A percentile compares a stretch with the other conserved stretches of the same genome.
Evolutionary conservation across 2,797 vertebrate genomes (phyloP).

Genomic region (Tenualosa thibaudeaui): DNA sequence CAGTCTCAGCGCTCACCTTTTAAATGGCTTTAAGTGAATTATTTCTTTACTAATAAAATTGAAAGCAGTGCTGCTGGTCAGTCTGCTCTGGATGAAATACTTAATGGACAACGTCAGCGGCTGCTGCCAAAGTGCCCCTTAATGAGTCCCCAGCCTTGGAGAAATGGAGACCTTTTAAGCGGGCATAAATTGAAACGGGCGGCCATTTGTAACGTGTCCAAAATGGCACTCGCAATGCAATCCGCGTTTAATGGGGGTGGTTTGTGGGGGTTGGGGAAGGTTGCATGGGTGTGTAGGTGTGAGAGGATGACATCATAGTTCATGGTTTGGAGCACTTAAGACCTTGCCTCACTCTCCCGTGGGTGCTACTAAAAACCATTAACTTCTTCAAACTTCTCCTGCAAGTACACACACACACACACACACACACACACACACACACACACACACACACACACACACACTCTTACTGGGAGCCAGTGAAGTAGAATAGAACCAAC

Average conservation of each 20-base stretch:
- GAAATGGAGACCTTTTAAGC: constrained; percentile 53
- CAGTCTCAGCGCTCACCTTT: neutral
- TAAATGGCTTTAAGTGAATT: constrained; percentile 12
- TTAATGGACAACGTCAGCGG: neutral
- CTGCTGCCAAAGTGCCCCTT: neutral
- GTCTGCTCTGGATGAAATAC: neutral
- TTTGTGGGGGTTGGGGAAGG: neutral
- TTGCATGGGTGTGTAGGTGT: neutral
- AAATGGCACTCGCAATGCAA: constrained; percentile 54
- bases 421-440: too few relatives aligned
- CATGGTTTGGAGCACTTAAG: constrained; percentile 24
- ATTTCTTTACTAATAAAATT: neutral
- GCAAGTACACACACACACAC: too few relatives aligned
- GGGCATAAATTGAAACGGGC: constrained; percentile 49
- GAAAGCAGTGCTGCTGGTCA: neutral
- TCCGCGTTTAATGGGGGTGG: constrained; percentile 47
- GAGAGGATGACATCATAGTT: constrained; percentile 51
- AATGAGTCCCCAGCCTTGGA: neutral
- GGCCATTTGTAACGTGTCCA: constrained; percentile 49
- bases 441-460: too few relatives aligned
- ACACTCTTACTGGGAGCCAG: too few relatives aligned
- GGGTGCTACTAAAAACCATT: neutral
- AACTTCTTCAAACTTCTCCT: neutral
- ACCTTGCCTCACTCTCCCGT: neutral
- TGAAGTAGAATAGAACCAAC: too few relatives aligned